These are phyloP conservation scores for Phyllostomus hastatus DNA, from an alignment of 2,113 vertebrate species.

Conservation along the genomic window DNA sequence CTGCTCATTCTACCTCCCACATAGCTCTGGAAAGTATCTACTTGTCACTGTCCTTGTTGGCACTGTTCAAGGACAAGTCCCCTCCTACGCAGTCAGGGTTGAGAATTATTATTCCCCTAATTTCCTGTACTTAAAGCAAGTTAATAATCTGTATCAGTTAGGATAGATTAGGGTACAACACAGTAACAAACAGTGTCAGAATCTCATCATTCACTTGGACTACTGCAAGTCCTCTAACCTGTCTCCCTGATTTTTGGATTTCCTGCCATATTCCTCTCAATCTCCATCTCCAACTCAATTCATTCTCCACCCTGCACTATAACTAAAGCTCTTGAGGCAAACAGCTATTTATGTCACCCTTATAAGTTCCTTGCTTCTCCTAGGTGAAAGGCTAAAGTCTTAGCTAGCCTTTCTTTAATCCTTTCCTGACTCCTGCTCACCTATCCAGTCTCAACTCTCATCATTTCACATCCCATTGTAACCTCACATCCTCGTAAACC, in stretches of 20 bases:
- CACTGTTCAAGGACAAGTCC: not conserved
- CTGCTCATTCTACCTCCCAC: not conserved
- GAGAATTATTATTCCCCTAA: not conserved
- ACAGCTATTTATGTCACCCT: not conserved
- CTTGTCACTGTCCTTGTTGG: not conserved
- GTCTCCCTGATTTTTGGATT: not conserved
- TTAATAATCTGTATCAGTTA: not conserved
- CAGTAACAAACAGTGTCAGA: not conserved
- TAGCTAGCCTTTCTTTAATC: not conserved
- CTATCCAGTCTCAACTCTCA: not conserved
- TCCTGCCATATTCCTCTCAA: not conserved
- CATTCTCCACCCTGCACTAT: not conserved
- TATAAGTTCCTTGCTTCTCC: not conserved
- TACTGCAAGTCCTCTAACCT: not conserved
- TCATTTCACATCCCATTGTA: not conserved
- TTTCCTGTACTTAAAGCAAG: not conserved
- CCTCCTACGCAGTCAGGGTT: not conserved
- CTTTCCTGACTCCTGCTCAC: not conserved
- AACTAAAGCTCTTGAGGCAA: not conserved
- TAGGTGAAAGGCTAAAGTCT: not conserved
- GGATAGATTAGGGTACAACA: not conserved
- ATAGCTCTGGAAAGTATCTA: not conserved
- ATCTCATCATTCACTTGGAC: not conserved
- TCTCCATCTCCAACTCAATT: not conserved
- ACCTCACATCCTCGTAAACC: not conserved